These are phyloP conservation scores for Erebia ligea DNA, from an alignment of 2,888 invertebrate genomes.

Conservation along the genomic window DNA sequence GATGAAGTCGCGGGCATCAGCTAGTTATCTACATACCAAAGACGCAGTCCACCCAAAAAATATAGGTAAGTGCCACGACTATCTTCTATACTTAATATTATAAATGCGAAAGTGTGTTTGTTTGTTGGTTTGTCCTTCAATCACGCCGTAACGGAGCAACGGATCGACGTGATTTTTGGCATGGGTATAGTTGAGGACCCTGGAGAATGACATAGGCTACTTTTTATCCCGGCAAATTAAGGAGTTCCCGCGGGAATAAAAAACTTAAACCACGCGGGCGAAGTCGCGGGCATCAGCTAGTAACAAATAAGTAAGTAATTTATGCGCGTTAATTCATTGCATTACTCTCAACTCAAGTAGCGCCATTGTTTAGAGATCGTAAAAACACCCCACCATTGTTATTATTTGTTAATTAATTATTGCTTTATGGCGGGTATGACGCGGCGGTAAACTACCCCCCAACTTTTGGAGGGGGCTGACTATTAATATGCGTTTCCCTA, in stretches of 20 bases:
- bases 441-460: constrained; percentile 22
- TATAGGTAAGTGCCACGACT: constrained; percentile 30
- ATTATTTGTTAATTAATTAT: constrained; percentile 54
- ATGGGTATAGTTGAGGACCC: too few species aligned
- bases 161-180: too few species aligned
- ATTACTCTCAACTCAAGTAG: constrained; percentile 6
- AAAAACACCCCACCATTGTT: constrained; percentile 51
- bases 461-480: neutral
- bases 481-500: constrained; percentile 9
- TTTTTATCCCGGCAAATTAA: too few species aligned
- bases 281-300: too few species aligned
- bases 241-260: too few species aligned
- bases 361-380: constrained; percentile 38
- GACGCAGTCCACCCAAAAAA: neutral
- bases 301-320: constrained; percentile 23
- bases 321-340: constrained; percentile 25
- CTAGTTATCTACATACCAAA: neutral
- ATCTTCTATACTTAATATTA: too few species aligned
- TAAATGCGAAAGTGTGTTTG: too few species aligned
- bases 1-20: too few species aligned
- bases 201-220: too few species aligned
- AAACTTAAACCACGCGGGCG: too few species aligned
- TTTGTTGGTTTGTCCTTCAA: too few species aligned
- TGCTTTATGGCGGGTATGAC: constrained; percentile 41
- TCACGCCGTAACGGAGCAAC: too few species aligned